Evolutionary conservation across 2,888 invertebrate species (phyloP).

Genomic region (Orgyia antiqua): DNA sequence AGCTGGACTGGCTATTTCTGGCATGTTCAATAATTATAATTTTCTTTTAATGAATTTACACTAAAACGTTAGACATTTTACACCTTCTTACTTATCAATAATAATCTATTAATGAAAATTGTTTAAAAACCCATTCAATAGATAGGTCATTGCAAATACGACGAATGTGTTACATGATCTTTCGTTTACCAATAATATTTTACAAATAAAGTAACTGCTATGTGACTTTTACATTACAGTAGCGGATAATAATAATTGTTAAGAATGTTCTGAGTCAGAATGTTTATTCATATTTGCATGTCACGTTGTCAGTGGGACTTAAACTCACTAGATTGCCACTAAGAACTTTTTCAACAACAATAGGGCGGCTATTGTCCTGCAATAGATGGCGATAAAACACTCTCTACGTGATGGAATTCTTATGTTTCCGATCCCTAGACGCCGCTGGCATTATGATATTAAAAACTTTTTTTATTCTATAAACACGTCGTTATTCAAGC

Average conservation of each 20-base stretch:
- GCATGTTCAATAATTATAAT: no score
- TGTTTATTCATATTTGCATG: slow-evolving; percentile 28
- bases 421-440: slow-evolving; percentile 69
- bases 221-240: no score
- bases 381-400: slow-evolving; percentile 61
- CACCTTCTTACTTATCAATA: no score
- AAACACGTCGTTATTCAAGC: slow-evolving; percentile 23
- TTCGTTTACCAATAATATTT: no score
- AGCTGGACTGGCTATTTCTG: no score
- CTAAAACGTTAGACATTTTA: no score
- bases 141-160: no score
- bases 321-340: slow-evolving; percentile 33
- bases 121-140: no score
- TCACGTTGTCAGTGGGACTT: slow-evolving; percentile 24
- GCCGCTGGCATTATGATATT: slow-evolving; percentile 42
- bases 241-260: not conserved
- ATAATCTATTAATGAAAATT: no score
- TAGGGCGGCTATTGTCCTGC: slow-evolving; percentile 70
- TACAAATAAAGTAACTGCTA: no score
- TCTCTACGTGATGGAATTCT: slow-evolving; percentile 71
- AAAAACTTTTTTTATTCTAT: slow-evolving; percentile 23
- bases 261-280: slow-evolving; percentile 10
- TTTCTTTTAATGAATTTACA: no score
- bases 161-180: no score
- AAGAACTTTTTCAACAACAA: slow-evolving; percentile 50